Base-by-base conservation (phyloP, 1,140 invertebrate genomes). In the Drosophila equinoxialis region DNA sequence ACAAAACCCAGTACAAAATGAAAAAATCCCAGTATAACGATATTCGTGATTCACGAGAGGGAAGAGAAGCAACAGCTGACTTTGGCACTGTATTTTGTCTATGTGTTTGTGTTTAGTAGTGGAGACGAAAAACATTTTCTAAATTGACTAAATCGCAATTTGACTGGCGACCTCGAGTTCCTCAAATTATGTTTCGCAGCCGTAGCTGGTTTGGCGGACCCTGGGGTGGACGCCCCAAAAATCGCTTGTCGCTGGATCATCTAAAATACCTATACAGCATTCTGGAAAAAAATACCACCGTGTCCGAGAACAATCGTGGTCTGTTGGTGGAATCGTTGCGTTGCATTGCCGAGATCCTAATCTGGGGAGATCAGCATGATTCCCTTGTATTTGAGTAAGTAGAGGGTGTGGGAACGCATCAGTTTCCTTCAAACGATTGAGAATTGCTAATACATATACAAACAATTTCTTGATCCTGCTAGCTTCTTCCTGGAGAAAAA, bases 341-440 rank as follows among this genome's bases (percentile, higher is more conserved):
- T 77, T 98, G 97, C 42, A 99, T 99, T 86, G 98, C 99, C 20
- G 99, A 99, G 94, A 99, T 99, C 91, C 93, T 99, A 8, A 99
- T 99, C 91, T 99, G 99, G 99, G 99, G 99, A 30, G 99, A 99
- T 93, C 99, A 99, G 93, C 99, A 99, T 95, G 99, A 99, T 92
- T 98, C 98, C 73, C 97, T 98, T 71, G 98, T 99, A 35, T 99
- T 99, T 94, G 99, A 99, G 98, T 99, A 94, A 96, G 96, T 81
- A 57, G 5, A 51, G 13, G 17, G 10, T 11, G 6, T 30, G 5
- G 30, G 6, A 6, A 30, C 30, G 6, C 30, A 30, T 30, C 30
- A 0, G 2, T 30, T 30, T 0, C 6, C 8, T 13, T n/a, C 2
- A 14, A 1, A 0, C 11, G 1, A 13, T 11, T 3, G 0, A 1